Conservation (phyloP, 2,797 vertebrate species). For the Anableps anableps region DNA sequence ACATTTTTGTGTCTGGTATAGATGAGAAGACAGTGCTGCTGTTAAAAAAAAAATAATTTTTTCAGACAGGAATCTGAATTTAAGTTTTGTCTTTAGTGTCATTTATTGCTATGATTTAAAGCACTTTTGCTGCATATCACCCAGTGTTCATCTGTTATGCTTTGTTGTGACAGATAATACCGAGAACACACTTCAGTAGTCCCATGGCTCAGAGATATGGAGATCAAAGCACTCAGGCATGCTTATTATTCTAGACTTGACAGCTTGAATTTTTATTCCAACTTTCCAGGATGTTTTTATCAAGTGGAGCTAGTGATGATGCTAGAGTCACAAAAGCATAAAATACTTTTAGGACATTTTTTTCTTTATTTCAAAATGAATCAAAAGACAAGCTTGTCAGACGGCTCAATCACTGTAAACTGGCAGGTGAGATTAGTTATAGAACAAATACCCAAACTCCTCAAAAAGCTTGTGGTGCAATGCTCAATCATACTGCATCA, state of each 20-base stretch:
- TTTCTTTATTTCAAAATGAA: conserved; percentile 30
- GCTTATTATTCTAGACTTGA: conserved; percentile 34
- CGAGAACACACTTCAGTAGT: neutral
- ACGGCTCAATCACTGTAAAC: conserved; percentile 12
- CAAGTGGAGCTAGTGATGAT: conserved; percentile 1
- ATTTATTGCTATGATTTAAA: conserved; percentile 19
- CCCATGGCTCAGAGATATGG: conserved; percentile 1
- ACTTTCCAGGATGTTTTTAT: conserved; percentile 27
- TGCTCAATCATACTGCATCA: conserved; percentile 10
- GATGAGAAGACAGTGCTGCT: neutral
- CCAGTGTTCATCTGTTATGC: neutral
- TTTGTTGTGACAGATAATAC: conserved; percentile 20
- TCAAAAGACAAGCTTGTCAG: conserved; percentile 38
- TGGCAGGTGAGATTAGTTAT: conserved; percentile 46
- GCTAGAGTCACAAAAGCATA: conserved; percentile 20
- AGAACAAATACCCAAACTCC: conserved; percentile 31
- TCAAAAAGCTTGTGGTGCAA: conserved; percentile 18
- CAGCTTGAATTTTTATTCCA: conserved; percentile 29
- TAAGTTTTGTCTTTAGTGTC: conserved; percentile 17
- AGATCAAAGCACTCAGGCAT: conserved; percentile 32
- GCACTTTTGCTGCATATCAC: neutral
- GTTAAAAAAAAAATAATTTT: neutral
- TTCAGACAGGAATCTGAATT: conserved; percentile 24
- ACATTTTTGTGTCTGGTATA: neutral
- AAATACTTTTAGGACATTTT: conserved; percentile 8